Evolutionary conservation across 2,797 vertebrate genomes (phyloP).

Genomic region (Perodicticus potto): DNA sequence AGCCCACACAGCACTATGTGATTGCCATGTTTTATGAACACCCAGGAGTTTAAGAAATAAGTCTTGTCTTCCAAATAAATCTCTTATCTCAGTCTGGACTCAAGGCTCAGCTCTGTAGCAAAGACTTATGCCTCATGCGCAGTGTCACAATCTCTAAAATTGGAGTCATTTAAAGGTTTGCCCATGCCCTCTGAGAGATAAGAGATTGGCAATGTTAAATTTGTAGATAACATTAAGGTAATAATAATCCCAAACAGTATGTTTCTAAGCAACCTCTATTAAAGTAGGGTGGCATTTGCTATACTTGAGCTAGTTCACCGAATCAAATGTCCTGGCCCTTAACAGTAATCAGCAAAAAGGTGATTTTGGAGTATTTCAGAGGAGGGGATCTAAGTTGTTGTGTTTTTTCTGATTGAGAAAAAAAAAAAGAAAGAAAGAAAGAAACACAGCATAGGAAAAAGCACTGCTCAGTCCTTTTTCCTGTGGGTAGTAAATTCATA

Average conservation of each 20-base stretch:
- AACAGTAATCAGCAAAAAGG: not conserved
- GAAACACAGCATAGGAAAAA: slow-evolving; percentile 17
- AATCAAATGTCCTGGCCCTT: slow-evolving; percentile 39
- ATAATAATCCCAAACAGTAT: slow-evolving; percentile 59
- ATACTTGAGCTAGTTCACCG: not conserved
- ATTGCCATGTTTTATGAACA: slow-evolving; percentile 71
- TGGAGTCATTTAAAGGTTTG: slow-evolving; percentile 69
- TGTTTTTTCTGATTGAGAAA: not conserved
- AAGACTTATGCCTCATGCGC: slow-evolving; percentile 16
- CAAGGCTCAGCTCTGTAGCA: slow-evolving; percentile 52
- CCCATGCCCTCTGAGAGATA: slow-evolving; percentile 80
- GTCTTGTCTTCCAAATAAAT: slow-evolving; percentile 74
- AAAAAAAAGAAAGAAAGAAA: slow-evolving; percentile 60
- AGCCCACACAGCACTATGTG: slow-evolving; percentile 39
- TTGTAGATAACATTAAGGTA: slow-evolving; percentile 45
- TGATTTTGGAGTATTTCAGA: not conserved
- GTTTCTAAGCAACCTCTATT: slow-evolving; percentile 69
- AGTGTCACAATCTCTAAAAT: slow-evolving; percentile 35
- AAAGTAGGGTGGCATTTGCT: slow-evolving; percentile 31
- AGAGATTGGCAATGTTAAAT: slow-evolving; percentile 80
- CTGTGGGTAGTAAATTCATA: not conserved
- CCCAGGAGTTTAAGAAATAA: slow-evolving; percentile 57
- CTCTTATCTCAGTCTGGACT: slow-evolving; percentile 68
- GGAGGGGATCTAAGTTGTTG: not conserved
- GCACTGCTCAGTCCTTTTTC: not conserved